These are phyloP conservation scores for Sebastolobus altivelis DNA, from an alignment of 2,797 vertebrate species.

Conservation along the genomic window DNA sequence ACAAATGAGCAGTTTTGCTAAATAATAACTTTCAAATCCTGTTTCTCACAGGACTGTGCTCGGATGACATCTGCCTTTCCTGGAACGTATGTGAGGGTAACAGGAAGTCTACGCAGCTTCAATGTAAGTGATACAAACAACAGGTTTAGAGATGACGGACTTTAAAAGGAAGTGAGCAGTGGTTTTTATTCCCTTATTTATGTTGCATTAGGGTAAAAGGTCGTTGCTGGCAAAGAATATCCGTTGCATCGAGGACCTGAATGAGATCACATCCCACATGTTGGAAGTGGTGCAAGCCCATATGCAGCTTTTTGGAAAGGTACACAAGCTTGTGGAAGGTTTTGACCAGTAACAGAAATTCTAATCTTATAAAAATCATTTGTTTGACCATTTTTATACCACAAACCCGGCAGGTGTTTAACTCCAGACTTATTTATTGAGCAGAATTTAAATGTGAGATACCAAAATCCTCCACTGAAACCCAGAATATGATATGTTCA, in stretches of 20 bases:
- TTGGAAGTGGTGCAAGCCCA: conserved; percentile 75
- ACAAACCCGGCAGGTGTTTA: not conserved
- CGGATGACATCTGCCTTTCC: not conserved
- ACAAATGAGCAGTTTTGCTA: not conserved
- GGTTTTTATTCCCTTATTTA: not conserved
- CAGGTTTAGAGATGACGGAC: not conserved
- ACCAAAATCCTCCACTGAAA: not conserved
- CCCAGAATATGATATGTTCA: not conserved
- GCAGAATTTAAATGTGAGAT: not conserved
- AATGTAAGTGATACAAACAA: conserved; percentile 28
- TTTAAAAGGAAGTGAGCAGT: not conserved
- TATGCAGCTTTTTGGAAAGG: conserved; percentile 57
- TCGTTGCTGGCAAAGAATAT: conserved; percentile 46
- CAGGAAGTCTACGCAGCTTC: conserved; percentile 47
- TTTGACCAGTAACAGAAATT: not conserved
- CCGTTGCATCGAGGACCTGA: conserved; percentile 58
- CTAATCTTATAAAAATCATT: not conserved
- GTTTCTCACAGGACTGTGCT: conserved; percentile 32
- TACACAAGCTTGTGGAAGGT: conserved; percentile 8
- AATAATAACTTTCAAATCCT: not conserved
- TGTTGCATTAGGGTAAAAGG: conserved; percentile 55
- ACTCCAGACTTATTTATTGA: not conserved
- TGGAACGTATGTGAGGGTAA: conserved; percentile 70
- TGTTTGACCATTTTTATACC: not conserved
- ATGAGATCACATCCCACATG: conserved; percentile 80